Evolutionary conservation across 2,113 vertebrate genomes (phyloP).

Genomic region (Marcusenius ussheri): DNA sequence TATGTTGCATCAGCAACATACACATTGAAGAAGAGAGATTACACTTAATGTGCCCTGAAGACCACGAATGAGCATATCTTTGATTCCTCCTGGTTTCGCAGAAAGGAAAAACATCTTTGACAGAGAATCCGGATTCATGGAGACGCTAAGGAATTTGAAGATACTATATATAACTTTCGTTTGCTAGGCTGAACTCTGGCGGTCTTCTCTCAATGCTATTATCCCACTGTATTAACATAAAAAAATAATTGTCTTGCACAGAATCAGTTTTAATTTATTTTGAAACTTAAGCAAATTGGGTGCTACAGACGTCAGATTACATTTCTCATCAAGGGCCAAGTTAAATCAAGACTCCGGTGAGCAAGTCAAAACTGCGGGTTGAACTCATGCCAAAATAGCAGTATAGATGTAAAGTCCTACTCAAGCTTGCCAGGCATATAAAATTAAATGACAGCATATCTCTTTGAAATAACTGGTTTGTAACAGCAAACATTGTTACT

Average conservation of each 20-base stretch:
- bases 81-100: neutral
- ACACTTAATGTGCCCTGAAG: neutral
- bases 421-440: slow-evolving; percentile 13
- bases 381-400: neutral
- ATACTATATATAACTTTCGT: neutral
- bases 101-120: slow-evolving; percentile 9
- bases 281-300: neutral
- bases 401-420: neutral
- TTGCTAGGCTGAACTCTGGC: neutral
- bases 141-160: neutral
- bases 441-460: slow-evolving; percentile 9
- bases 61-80: neutral
- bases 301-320: neutral
- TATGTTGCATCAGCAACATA: neutral
- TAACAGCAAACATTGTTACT: neutral
- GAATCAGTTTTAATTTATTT: slow-evolving; percentile 5
- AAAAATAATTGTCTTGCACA: neutral
- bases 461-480: slow-evolving; percentile 5
- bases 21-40: neutral
- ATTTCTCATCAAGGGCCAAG: neutral
- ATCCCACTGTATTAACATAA: neutral
- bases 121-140: neutral
- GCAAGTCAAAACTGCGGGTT: neutral
- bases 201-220: neutral
- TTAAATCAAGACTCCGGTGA: neutral